Percentiles rank a stretch among this genome's conserved stretches.
phyloP scores from a whole-genome alignment of 2,113 vertebrate species.

The Amphiprion ocellaris region DNA sequence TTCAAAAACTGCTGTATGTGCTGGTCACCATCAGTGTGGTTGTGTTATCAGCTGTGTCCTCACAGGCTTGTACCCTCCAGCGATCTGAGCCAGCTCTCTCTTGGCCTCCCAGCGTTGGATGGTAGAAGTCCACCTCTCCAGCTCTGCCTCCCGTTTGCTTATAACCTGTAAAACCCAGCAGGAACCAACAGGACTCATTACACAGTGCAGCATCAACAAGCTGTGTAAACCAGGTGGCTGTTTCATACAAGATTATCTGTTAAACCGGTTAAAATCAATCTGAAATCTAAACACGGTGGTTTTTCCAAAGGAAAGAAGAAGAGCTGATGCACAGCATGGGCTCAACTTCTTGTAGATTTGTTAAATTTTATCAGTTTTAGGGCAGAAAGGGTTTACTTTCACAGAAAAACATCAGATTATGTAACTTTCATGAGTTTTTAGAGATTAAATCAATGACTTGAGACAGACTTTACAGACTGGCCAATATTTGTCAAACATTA shows the following conservation, averaged over 20 bases:
- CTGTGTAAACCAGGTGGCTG: constrained; percentile 20
- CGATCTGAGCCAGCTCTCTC: constrained; percentile 48
- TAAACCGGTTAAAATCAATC: constrained; percentile 3
- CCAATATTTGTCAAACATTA: neutral
- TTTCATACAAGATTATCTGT: constrained; percentile 2
- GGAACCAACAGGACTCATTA: constrained; percentile 18
- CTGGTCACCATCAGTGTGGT: constrained; percentile 16
- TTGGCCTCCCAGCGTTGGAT: constrained; percentile 72
- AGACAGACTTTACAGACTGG: too few species aligned
- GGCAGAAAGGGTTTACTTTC: too few species aligned
- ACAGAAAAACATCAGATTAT: too few species aligned
- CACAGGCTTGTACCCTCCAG: constrained; percentile 46
- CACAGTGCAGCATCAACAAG: constrained; percentile 3
- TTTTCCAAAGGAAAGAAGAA: neutral
- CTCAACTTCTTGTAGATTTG: neutral
- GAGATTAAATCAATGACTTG: too few species aligned
- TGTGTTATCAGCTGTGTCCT: constrained; percentile 70
- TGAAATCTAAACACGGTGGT: neutral
- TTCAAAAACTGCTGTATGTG: neutral
- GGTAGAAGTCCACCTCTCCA: constrained; percentile 51
- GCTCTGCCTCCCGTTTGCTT: constrained; percentile 32
- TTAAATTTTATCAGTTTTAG: too few species aligned
- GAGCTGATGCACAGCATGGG: neutral
- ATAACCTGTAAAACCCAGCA: constrained; percentile 29
- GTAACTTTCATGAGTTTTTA: too few species aligned